Evolutionary conservation across 2,888 invertebrate species (phyloP), one percentile per base, ranked within the genome.

Genomic region (Eledona agricola): DNA sequence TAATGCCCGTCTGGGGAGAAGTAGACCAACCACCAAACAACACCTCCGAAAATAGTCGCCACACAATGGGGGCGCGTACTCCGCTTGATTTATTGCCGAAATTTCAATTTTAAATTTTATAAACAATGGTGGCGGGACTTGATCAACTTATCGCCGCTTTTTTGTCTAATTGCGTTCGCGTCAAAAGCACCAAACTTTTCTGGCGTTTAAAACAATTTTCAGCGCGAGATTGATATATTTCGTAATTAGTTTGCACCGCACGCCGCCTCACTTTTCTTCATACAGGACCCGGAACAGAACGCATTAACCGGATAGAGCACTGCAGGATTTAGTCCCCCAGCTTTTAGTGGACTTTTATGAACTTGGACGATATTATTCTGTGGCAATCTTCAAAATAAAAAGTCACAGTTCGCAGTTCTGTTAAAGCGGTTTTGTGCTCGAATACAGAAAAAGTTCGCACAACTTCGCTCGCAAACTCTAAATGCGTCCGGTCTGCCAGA

Each of bases 91-190:
- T 68, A 69, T 66, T 59, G 55, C 61, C 54, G 53, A 58, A 67
- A 69, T 69, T 68, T 69, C 65, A 69, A 67, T 69, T 67, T 67
- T 58, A 69, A 66, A 67, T 68, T 63, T 57, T 46, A 38, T 28
- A 31, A 54, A 54, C 38, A 54, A 54, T 54, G 19, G 31, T 12
- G 35, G n/a, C 11, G 15, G 40, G 19, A 40, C 35, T 32, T 42
- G 45, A 55, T 55, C 46, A 51, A 55, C 35, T 50, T 12, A 37
- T 19, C 20, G 10, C 13, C 9, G 5, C 9, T 16, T 40, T 45
- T 38, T 50, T 19, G 6, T 29, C 17, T 49, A 43, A 55, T 55
- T 55, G 38, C 40, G 11, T 16, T 35, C 22, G 28, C 17, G 46
- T 32, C 51, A 51, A 9, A 25, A 13, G 9, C 40, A 51, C 19